Evolutionary conservation across 2,888 invertebrate genomes (phyloP), one percentile per base, ranked within the genome.

Genomic region (Aleiodes leptofemur): DNA sequence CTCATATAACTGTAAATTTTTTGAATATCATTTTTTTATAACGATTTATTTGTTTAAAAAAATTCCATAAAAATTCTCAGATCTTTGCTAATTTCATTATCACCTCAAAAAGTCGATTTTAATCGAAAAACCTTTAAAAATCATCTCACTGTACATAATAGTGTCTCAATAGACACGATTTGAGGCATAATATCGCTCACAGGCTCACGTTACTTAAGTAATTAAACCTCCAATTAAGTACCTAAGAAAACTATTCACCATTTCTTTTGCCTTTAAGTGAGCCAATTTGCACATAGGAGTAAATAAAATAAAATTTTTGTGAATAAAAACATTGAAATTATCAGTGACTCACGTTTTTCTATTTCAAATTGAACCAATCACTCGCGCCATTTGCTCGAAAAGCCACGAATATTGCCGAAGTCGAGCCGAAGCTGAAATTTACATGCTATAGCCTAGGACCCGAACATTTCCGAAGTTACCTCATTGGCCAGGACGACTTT

Each of bases 311-410:
- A 71, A 59, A 57, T 53, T 71, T 74, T 74, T 76, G 76, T 76
- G 72, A 74, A 72, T 74, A 72, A 72, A 66, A 74, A 73, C n/a
- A n/a, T 57, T 68, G 31, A 74, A 57, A 16, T 38, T 55, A n/a
- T n/a, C 1, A 29, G 13, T n/a, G 23, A 14, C 34, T 38, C 34
- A 34, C 1, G 43, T 4, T 55, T 48, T 34, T 31, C 16, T 9
- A 57, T 71, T 53, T 43, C 8, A 13, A 13, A 38, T 71, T 48
- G 43, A n/a, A 69, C 6, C 14, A 23, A 6, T 31, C 31, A 51
- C 0, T 4, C n/a, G 50, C 53, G 8, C 7, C n/a, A 14, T 13
- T 56, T 13, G 23, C 23, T 23, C 23, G 23, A 23, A 23, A 23
- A 23, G 1, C 1, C 23, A 1, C 23, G 23, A 23, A 23, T 23